Conservation (phyloP, 2,888 invertebrate species). For the Pseudococcus longispinus region DNA sequence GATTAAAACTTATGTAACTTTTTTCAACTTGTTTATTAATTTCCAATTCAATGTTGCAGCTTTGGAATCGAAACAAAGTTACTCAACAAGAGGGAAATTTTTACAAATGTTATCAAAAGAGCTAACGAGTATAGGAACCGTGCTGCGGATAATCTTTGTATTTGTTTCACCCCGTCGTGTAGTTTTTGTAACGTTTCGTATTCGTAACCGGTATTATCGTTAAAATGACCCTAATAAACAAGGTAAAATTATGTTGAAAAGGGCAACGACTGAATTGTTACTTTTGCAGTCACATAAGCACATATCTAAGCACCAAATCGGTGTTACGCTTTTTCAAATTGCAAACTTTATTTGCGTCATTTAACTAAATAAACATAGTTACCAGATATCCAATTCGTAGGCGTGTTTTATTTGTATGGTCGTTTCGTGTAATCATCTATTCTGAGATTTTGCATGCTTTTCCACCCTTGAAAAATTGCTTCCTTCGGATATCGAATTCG, state of each 20-base stretch:
- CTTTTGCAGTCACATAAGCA: neutral
- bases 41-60: neutral
- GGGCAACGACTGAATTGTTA: constrained; percentile 6
- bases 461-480: neutral
- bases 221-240: neutral
- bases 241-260: neutral
- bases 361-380: neutral
- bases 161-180: neutral
- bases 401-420: neutral
- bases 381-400: neutral
- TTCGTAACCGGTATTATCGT: neutral
- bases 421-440: neutral
- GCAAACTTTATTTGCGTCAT: constrained; percentile 6
- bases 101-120: neutral
- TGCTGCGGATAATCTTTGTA: neutral
- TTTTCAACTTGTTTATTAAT: neutral
- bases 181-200: neutral
- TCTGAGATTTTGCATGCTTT: neutral
- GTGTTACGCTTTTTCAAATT: neutral
- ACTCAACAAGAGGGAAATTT: neutral
- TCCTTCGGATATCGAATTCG: neutral
- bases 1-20: neutral
- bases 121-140: neutral
- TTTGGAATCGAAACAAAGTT: neutral
- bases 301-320: neutral